Base-by-base conservation (phyloP, 2,797 vertebrate species). In the Falco peregrinus region DNA sequence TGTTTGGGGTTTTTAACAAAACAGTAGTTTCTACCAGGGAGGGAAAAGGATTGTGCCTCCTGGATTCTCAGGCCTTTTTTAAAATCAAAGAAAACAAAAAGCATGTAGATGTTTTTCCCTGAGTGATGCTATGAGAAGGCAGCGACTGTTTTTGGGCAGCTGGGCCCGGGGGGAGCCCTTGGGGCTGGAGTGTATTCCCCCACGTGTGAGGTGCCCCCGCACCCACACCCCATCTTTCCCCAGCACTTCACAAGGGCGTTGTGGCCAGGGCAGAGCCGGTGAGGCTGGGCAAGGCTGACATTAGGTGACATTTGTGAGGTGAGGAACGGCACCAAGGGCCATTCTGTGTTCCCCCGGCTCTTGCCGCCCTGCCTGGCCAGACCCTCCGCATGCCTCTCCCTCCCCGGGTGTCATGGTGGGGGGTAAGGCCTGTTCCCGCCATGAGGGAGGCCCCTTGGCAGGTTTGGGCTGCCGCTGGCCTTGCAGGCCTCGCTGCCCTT, bases 111-210 rank as follows among this genome's bases (percentile, higher is more conserved):
- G 4, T 50, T 20, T 77, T 77, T 51, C 43, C 29, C 67, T 9
- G 48, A 43, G 59, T 2, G 41, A 21, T 61, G 84, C 64, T 20
- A 4, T 9, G n/a, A 33, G 65, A 63, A 21, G 37, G 8, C 25
- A 6, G 15, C 1, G 7, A 11, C 78, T 1, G 1, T 19, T 57
- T 63, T n/a, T 0, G 1, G 54, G 48, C 1, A 3, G 47, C 67
- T 60, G 26, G 18, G 53, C 54, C 51, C 3, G 9, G 37, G 75
- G 75, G 63, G 57, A 75, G 69, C 81, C n/a, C 81, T 76, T 19
- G 4, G 63, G 81, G 70, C 82, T 24, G 10, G 31, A 70, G 9
- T 1, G 10, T 5, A 51, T 71, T 65, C 21, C 50, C 21, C 43
- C n/a, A 11, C 14, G 60, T 17, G 18, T 71, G 59, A 8, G 5